phyloP scores from a whole-genome alignment of 2,113 vertebrate species.

The Scartelaos histophorus region DNA sequence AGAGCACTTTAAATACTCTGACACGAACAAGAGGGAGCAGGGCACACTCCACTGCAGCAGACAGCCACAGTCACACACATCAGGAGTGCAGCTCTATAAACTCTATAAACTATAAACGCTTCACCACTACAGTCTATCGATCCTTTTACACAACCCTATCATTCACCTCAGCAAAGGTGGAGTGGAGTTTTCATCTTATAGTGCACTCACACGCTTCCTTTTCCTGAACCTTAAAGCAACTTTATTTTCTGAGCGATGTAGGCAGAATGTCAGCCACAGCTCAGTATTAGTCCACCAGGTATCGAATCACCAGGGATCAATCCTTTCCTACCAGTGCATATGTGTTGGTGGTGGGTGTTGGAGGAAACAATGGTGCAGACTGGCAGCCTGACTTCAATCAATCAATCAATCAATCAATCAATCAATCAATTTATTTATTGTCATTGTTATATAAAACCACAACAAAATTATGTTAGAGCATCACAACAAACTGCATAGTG shows the following conservation, averaged over 20 bases:
- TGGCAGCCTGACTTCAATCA: too few species aligned
- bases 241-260: not conserved
- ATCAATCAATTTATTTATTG: too few species aligned
- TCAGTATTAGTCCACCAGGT: not conserved
- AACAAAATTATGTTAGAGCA: too few species aligned
- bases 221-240: not conserved
- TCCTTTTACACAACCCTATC: conserved; percentile 3
- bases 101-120: not conserved
- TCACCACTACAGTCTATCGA: not conserved
- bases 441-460: too few species aligned
- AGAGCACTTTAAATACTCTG: conserved; percentile 54
- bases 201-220: not conserved
- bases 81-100: conserved; percentile 5
- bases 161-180: not conserved
- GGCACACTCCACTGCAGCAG: conserved; percentile 14
- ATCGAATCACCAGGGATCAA: too few species aligned
- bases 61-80: conserved; percentile 22
- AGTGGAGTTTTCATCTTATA: not conserved
- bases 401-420: too few species aligned
- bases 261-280: not conserved
- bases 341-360: too few species aligned
- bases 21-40: conserved; percentile 9
- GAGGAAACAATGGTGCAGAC: too few species aligned
- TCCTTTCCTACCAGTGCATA: too few species aligned
- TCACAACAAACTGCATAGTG: too few species aligned